These are phyloP conservation scores for Mythimna ferrago DNA, from an alignment of 2,888 invertebrate species.

Conservation along the genomic window DNA sequence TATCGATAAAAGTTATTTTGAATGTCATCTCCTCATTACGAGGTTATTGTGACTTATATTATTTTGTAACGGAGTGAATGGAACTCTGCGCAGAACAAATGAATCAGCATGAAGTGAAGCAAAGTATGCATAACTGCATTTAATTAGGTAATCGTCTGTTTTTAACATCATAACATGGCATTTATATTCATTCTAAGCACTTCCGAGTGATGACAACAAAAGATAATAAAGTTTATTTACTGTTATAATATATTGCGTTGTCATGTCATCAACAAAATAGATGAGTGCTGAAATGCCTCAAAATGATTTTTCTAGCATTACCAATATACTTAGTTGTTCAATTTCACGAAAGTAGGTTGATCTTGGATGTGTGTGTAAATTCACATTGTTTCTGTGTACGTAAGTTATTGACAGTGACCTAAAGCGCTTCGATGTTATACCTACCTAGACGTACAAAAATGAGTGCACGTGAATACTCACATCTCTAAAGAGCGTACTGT, in stretches of 20 bases:
- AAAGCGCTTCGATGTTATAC: no score
- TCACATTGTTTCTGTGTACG: no score
- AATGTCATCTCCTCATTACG: constrained; percentile 3
- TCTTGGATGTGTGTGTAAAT: no score
- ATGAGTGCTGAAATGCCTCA: no score
- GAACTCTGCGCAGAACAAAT: constrained; percentile 12
- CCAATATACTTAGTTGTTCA: no score
- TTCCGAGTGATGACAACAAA: constrained; percentile 7
- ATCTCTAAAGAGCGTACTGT: no score
- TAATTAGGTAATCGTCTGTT: constrained; percentile 9
- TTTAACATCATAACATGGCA: constrained; percentile 11
- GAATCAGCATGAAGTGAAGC: constrained; percentile 11
- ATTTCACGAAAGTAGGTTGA: no score
- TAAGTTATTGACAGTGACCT: no score
- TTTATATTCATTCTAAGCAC: neutral
- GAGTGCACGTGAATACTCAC: no score
- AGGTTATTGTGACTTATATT: constrained; percentile 6
- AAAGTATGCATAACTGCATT: constrained; percentile 13
- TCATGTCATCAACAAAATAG: neutral
- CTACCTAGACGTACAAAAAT: no score
- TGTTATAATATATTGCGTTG: neutral
- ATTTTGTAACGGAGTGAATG: constrained; percentile 18
- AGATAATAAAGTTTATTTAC: neutral
- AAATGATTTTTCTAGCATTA: no score
- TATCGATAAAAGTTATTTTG: constrained; percentile 16